Conservation (phyloP, 2,113 vertebrate species). For the Tamias sibiricus region DNA sequence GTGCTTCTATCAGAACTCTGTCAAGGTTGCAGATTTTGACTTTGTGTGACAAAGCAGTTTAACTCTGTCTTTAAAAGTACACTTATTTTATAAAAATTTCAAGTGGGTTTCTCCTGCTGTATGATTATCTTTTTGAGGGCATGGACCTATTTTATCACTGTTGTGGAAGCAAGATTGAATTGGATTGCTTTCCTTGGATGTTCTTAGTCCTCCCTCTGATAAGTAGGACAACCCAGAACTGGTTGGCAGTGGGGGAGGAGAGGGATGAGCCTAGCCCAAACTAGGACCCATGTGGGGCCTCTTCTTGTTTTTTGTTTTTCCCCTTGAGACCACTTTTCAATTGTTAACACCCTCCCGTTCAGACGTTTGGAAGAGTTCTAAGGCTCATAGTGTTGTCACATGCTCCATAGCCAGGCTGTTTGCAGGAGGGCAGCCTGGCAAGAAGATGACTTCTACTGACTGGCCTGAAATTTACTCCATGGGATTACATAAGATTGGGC, state of each 20-base stretch:
- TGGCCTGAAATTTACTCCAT: not conserved
- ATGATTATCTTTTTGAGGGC: not conserved
- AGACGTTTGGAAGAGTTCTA: not conserved
- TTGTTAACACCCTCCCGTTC: not conserved
- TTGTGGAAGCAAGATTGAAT: not conserved
- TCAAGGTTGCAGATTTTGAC: not conserved
- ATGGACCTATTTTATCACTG: not conserved
- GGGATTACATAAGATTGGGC: not conserved
- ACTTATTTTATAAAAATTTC: not conserved
- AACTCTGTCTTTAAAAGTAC: not conserved
- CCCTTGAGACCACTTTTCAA: not conserved
- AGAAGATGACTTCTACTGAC: too few species aligned
- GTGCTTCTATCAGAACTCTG: not conserved
- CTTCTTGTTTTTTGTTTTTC: not conserved
- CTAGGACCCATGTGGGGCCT: not conserved
- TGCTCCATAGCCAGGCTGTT: not conserved
- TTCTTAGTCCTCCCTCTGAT: not conserved
- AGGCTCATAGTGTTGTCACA: not conserved
- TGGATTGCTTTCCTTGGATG: not conserved
- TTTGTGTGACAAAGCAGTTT: not conserved
- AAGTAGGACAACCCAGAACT: not conserved
- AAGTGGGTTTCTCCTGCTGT: not conserved
- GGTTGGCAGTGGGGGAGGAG: not conserved
- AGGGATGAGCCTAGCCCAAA: not conserved
- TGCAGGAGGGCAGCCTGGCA: not conserved